phyloP scores from a whole-genome alignment of 2,888 invertebrate species.

The Anoncus sp. region DNA sequence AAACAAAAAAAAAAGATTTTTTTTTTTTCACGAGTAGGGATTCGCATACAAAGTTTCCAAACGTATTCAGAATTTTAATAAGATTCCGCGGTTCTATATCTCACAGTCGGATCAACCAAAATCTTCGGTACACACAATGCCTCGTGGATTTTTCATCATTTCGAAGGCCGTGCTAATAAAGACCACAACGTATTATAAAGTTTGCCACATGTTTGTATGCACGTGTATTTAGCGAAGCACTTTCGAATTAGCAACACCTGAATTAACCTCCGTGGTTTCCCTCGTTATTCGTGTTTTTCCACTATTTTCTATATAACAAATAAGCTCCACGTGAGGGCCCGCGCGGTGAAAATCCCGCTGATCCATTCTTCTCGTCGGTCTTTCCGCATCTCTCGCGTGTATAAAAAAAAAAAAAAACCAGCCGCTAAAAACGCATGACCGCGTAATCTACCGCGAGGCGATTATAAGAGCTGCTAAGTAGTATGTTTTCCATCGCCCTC shows the following conservation, averaged over 20 bases:
- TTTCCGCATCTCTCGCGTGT: slow-evolving; percentile 18
- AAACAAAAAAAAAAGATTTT: slow-evolving; percentile 2
- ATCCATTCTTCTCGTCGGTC: slow-evolving; percentile 29
- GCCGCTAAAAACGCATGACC: slow-evolving; percentile 55
- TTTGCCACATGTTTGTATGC: background rate
- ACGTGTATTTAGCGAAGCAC: background rate
- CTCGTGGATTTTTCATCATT: background rate
- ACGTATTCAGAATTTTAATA: slow-evolving; percentile 49
- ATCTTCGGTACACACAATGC: slow-evolving; percentile 30
- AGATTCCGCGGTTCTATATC: slow-evolving; percentile 16
- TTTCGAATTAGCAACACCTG: slow-evolving; percentile 46
- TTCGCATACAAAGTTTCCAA: slow-evolving; percentile 39
- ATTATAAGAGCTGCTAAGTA: slow-evolving; percentile 54
- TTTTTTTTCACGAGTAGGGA: background rate
- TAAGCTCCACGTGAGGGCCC: slow-evolving; percentile 11
- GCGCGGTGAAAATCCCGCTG: background rate
- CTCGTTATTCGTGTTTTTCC: slow-evolving; percentile 34
- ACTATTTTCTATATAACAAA: slow-evolving; percentile 23
- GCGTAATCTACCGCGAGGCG: slow-evolving; percentile 56
- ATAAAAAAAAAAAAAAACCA: too few species aligned
- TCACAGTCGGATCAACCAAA: slow-evolving; percentile 42
- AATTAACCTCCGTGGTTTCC: slow-evolving; percentile 39
- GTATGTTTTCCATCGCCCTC: slow-evolving; percentile 28
- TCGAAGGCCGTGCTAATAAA: slow-evolving; percentile 6
- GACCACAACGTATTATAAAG: background rate